phyloP scores from a whole-genome alignment of 2,113 vertebrate species.

The Peromyscus californicus region DNA sequence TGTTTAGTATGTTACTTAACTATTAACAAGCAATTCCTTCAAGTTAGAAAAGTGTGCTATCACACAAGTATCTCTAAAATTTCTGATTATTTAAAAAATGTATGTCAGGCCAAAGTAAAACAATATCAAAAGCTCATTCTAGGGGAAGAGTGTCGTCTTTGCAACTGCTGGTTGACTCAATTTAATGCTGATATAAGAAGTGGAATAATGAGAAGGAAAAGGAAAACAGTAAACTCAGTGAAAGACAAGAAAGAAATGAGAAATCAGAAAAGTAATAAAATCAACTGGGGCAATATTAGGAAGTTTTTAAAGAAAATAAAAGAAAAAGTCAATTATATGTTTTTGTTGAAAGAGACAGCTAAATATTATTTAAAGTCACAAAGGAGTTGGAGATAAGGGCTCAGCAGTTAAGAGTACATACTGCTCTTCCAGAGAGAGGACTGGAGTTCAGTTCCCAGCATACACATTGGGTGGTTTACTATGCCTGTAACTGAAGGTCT shows the following conservation, averaged over 20 bases:
- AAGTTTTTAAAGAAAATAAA: not conserved
- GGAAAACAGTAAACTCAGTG: not conserved
- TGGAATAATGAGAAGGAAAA: not conserved
- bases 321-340: not conserved
- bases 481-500: not conserved
- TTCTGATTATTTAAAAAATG: slow-evolving; percentile 3
- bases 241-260: not conserved
- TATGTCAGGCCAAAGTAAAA: not conserved
- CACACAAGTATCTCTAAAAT: slow-evolving; percentile 3
- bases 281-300: not conserved
- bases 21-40: not conserved
- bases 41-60: not conserved
- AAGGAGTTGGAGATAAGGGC: not conserved
- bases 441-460: not conserved
- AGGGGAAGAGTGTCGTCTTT: not conserved
- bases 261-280: not conserved
- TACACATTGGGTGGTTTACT: not conserved
- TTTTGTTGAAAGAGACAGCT: not conserved
- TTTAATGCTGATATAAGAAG: not conserved
- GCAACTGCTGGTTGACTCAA: not conserved
- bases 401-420: not conserved
- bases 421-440: not conserved
- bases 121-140: not conserved
- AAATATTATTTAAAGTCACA: not conserved
- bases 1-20: not conserved